A percentile compares a stretch with the other conserved stretches of the same genome.
These are phyloP conservation scores for Verasper variegatus DNA, from an alignment of 2,113 vertebrate genomes.

Conservation along the genomic window DNA sequence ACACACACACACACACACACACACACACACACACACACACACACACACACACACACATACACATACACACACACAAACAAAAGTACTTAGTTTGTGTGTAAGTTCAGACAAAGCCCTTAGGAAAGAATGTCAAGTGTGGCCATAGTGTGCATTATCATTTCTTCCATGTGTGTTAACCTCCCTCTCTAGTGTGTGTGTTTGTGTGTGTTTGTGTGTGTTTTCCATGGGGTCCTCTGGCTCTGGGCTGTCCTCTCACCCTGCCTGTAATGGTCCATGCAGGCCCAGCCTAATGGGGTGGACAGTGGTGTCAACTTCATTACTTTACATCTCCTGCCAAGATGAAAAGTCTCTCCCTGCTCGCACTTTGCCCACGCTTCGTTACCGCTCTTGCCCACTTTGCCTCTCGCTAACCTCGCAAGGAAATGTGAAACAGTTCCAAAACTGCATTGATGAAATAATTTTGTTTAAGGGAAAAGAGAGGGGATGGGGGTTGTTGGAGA, in stretches of 20 bases:
- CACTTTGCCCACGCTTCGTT: constrained; percentile 64
- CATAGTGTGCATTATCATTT: constrained; percentile 41
- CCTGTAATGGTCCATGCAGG: constrained; percentile 83
- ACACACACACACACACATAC: constrained; percentile 5
- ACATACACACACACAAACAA: constrained; percentile 17
- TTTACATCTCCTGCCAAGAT: constrained; percentile 81
- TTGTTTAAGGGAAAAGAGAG: constrained; percentile 19
- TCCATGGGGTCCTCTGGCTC: constrained; percentile 71
- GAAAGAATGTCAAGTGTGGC: constrained; percentile 53
- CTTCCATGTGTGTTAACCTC: constrained; percentile 29
- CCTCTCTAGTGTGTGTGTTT: constrained; percentile 16
- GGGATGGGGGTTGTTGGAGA: background rate
- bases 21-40: constrained; percentile 6
- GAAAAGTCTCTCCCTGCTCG: constrained; percentile 68
- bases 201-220: constrained; percentile 62
- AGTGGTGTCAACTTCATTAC: constrained; percentile 83
- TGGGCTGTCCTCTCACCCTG: constrained; percentile 82
- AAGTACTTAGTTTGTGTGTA: constrained; percentile 23
- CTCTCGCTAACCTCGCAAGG: constrained; percentile 45
- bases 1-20: constrained; percentile 12
- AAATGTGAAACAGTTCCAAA: constrained; percentile 47
- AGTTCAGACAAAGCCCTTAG: constrained; percentile 41
- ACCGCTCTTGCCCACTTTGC: constrained; percentile 42
- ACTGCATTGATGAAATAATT: constrained; percentile 30
- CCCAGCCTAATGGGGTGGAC: constrained; percentile 83